Evolutionary conservation across 2,113 vertebrate genomes (phyloP).

Genomic region (Seriola dumerili): DNA sequence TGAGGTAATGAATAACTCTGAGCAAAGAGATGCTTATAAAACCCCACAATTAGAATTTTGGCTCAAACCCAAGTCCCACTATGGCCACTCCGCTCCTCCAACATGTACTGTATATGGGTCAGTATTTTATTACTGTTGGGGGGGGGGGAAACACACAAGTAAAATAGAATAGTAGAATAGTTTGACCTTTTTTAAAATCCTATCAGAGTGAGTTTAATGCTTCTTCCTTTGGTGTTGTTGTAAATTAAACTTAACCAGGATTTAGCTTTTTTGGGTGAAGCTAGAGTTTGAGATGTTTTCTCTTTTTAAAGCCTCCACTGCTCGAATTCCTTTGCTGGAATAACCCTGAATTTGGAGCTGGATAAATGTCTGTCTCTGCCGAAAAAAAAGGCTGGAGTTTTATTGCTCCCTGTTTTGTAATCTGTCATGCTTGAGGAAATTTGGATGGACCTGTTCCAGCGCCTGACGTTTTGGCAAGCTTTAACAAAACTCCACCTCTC

Average conservation of each 20-base stretch:
- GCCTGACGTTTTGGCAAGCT: slow-evolving; percentile 55
- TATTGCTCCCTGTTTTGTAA: slow-evolving; percentile 59
- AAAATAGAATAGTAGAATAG: not conserved
- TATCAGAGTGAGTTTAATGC: slow-evolving; percentile 15
- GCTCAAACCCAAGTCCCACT: slow-evolving; percentile 13
- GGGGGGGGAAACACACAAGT: not conserved
- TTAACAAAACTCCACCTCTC: slow-evolving; percentile 32
- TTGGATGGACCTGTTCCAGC: slow-evolving; percentile 61
- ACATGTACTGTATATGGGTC: slow-evolving; percentile 36
- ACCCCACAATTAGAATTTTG: slow-evolving; percentile 43
- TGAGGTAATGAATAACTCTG: slow-evolving; percentile 48
- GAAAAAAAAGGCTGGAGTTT: slow-evolving; percentile 39
- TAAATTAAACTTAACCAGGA: slow-evolving; percentile 29
- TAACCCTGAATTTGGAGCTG: slow-evolving; percentile 21
- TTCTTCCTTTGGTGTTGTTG: not conserved
- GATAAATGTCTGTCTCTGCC: slow-evolving; percentile 4
- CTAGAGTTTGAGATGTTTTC: slow-evolving; percentile 7
- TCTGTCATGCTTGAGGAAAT: slow-evolving; percentile 63
- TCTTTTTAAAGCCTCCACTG: slow-evolving; percentile 5
- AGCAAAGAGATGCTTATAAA: slow-evolving; percentile 49
- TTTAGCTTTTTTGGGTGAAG: not conserved
- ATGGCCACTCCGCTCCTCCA: not conserved
- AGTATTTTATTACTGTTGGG: slow-evolving; percentile 34
- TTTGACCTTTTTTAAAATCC: slow-evolving; percentile 29
- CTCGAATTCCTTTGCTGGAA: slow-evolving; percentile 15